Evolutionary conservation across 1,140 invertebrate species (phyloP).

Genomic region (Macrosteles quadrilineatus): DNA sequence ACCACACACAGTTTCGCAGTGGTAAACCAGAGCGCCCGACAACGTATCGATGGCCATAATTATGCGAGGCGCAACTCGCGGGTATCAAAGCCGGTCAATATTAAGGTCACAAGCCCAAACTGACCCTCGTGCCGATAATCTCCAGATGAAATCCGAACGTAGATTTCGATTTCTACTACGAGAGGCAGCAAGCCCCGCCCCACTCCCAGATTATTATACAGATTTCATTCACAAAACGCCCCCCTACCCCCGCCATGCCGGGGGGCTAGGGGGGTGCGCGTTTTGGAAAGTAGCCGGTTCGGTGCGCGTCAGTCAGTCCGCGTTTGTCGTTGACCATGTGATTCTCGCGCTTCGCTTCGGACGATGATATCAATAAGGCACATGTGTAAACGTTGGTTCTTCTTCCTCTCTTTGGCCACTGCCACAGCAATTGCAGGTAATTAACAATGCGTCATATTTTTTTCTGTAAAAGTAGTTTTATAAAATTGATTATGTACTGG

Average conservation of each 20-base stretch:
- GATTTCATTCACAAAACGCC: slow-evolving; percentile 14
- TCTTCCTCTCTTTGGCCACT: neutral
- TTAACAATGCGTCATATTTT: neutral
- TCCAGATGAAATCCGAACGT: slow-evolving; percentile 8
- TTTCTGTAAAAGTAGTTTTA: no score
- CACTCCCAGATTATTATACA: slow-evolving; percentile 13
- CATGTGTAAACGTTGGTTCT: neutral
- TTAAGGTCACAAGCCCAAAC: no score
- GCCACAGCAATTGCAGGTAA: neutral
- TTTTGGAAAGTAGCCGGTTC: neutral
- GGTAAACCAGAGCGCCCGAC: no score
- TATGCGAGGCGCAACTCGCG: no score
- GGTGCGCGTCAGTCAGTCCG: slow-evolving; percentile 5
- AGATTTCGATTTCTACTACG: slow-evolving; percentile 23
- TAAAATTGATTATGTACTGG: no score
- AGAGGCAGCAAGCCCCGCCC: neutral
- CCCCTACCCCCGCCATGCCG: neutral
- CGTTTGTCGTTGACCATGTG: slow-evolving; percentile 3
- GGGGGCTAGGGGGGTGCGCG: neutral
- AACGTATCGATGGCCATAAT: no score
- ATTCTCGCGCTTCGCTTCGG: neutral
- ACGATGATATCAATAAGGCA: slow-evolving; percentile 7
- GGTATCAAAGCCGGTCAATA: no score
- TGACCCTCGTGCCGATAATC: neutral
- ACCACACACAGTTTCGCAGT: no score